A percentile compares a stretch with the other conserved stretches of the same genome.
These are phyloP conservation scores for Gymnodraco acuticeps DNA, from an alignment of 2,797 vertebrate species.

Conservation along the genomic window DNA sequence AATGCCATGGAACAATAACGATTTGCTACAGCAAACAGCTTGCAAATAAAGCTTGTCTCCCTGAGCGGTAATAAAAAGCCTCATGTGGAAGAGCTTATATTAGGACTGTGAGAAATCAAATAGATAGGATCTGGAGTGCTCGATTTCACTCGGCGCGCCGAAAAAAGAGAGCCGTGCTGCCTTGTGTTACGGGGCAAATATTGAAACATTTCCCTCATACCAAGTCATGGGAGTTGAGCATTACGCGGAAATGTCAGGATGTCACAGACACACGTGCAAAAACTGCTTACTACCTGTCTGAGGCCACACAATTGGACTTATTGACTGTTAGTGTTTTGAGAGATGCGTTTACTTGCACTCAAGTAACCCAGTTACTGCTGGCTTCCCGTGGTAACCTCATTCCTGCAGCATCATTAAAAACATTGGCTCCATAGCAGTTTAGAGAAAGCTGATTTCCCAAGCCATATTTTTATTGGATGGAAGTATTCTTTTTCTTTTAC, in stretches of 20 bases:
- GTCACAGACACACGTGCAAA: conserved; percentile 15
- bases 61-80: conserved; percentile 77
- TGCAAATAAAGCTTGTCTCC: conserved; percentile 83
- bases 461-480: too few species aligned
- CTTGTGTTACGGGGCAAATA: conserved; percentile 48
- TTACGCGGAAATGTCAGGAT: conserved; percentile 42
- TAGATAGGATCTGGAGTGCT: conserved; percentile 75
- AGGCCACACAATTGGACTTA: conserved; percentile 3
- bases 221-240: conserved; percentile 46
- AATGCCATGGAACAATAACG: conserved; percentile 82
- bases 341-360: conserved; percentile 4
- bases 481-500: not conserved
- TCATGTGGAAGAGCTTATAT: conserved; percentile 74
- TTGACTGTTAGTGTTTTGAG: conserved; percentile 6
- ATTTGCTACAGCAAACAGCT: conserved; percentile 82
- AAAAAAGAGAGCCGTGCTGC: conserved; percentile 36
- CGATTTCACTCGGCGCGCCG: conserved; percentile 60
- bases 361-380: too few species aligned
- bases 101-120: conserved; percentile 79
- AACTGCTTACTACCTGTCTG: conserved; percentile 7
- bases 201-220: conserved; percentile 37
- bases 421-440: not conserved
- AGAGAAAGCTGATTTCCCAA: not conserved
- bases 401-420: conserved; percentile 7
- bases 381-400: not conserved